These are phyloP conservation scores for Eonycteris spelaea DNA, from an alignment of 2,113 vertebrate genomes.

Conservation along the genomic window DNA sequence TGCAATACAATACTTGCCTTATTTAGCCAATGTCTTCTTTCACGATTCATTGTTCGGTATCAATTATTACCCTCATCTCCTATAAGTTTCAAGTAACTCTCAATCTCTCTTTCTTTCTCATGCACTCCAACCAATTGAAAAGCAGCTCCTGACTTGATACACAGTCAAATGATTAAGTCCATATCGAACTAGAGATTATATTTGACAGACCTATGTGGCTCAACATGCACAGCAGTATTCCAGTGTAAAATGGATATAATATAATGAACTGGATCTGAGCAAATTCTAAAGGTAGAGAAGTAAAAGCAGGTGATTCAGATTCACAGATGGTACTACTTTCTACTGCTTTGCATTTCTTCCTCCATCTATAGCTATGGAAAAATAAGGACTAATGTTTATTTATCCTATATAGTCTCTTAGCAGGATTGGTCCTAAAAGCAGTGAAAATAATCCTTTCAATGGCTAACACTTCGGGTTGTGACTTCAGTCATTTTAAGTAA, in stretches of 20 bases:
- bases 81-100: background rate
- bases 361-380: background rate
- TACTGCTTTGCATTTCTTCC: background rate
- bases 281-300: background rate
- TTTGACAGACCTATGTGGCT: background rate
- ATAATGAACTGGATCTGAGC: background rate
- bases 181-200: background rate
- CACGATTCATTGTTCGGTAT: background rate
- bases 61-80: background rate
- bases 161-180: background rate
- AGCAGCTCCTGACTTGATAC: background rate
- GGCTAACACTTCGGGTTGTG: background rate
- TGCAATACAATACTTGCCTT: background rate
- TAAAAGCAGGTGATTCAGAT: background rate
- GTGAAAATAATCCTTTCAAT: background rate
- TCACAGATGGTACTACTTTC: background rate
- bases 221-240: background rate
- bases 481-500: background rate
- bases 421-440: background rate
- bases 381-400: background rate
- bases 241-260: background rate
- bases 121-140: background rate
- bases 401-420: background rate
- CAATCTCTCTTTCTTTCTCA: background rate
- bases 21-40: background rate